phyloP scores from a whole-genome alignment of 2,888 invertebrate species.

The Morinoia aosen region DNA sequence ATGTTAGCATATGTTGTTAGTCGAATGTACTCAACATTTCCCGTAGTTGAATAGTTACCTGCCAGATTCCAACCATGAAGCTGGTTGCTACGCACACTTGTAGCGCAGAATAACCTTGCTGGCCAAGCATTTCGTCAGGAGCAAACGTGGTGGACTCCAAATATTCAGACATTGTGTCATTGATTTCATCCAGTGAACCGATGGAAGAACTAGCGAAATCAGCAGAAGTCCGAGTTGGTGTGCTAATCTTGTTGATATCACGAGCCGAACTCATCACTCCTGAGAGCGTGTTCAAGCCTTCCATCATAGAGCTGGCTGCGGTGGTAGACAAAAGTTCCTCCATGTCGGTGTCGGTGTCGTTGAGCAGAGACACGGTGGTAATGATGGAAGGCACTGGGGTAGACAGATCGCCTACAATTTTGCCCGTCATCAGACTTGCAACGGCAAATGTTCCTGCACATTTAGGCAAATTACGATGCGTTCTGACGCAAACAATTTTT shows the following conservation, averaged over 20 bases:
- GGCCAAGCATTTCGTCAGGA: background rate
- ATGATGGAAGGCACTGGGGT: background rate
- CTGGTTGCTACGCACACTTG: slow-evolving; percentile 84
- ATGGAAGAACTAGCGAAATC: background rate
- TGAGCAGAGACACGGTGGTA: background rate
- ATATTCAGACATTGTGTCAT: background rate
- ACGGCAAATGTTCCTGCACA: slow-evolving; percentile 84
- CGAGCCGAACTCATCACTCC: background rate
- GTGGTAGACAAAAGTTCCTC: background rate
- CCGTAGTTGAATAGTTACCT: slow-evolving; percentile 54
- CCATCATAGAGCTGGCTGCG: background rate
- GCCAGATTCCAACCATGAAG: slow-evolving; percentile 79
- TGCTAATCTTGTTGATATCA: background rate
- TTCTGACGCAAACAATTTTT: too few relatives aligned
- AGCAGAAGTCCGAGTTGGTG: background rate
- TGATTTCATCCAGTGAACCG: background rate
- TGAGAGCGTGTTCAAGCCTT: background rate
- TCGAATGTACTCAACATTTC: background rate
- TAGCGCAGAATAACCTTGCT: slow-evolving; percentile 73
- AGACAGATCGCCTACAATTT: slow-evolving; percentile 63
- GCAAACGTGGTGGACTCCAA: slow-evolving; percentile 48
- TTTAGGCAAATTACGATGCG: background rate
- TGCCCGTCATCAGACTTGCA: slow-evolving; percentile 80
- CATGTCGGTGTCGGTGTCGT: background rate
- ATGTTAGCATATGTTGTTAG: too few relatives aligned